Evolutionary conservation across 2,113 vertebrate genomes (phyloP), one percentile per base, ranked within the genome.

Genomic region (Ictidomys tridecemlineatus): DNA sequence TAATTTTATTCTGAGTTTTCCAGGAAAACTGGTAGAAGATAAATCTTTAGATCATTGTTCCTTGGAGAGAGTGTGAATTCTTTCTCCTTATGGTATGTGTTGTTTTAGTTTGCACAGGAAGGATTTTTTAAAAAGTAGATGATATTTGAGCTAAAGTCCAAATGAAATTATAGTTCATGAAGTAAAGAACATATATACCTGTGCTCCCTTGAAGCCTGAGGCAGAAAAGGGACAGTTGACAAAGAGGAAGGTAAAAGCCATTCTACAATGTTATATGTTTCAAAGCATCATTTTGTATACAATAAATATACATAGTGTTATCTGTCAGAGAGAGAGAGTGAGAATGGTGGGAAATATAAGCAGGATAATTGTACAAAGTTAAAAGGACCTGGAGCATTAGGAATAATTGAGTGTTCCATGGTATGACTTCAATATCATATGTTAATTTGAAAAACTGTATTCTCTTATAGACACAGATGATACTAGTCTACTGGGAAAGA

Each of bases 381-480:
- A 42, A n/a, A 58, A 95, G 37, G 53, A 76, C 53, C 45, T 72
- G 32, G 20, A 48, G 24, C 24, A 7, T 61, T 83, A 84, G 70
- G 45, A 78, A 34, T 86, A 45, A 74, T 80, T 63, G n/a, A 13
- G 37, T 83, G 8, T 85, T 86, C 86, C 3, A 4, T 72, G 32
- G 42, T 84, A 3, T 91, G 78, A 73, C 32, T 80, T 89, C 65
- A 76, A 70, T 30, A 58, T 78, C 4, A 2, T 42, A 17, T 79
- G 0, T 79, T 97, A 78, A 94, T 94, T 61, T 95, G 67, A 90
- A 93, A 51, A 94, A 63, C 30, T 22, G 1, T 90, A 98, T 98
- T 98, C 84, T 97, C 24, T 95, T 95, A 80, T 70, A 99, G 99
- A 98, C 84, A 98, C 99, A 96, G 99, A 99, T 82, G 99, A 99